Base-by-base conservation (phyloP, 2,113 vertebrate species). In the Tympanuchus pallidicinctus region DNA sequence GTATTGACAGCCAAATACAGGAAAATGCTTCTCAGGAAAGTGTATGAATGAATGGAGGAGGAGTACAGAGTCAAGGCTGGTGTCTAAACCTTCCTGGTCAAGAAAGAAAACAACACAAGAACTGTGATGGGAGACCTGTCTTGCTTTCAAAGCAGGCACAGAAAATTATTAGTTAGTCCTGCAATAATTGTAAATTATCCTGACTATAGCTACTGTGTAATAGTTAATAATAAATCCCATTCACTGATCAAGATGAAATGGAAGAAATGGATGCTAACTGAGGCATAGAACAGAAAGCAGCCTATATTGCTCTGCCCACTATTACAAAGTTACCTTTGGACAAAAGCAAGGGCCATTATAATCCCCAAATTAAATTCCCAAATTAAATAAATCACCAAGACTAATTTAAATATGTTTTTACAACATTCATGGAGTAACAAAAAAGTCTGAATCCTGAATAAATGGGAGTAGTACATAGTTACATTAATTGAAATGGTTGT, bases 121-220 rank as follows among this genome's bases (percentile, higher is more conserved):
- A 38, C 4, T 2, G 2, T 1, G 0, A 71, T 13, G 17, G 0
- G 1, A 89, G 65, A 72, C n/a, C 12, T 76, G 7, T 30, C 65
- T 73, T 59, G 42, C 42, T 86, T 5, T 75, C 52, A 78, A 88
- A 27, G 48, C 24, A 87, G 40, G 18, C 34, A 59, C 3, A 57
- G 43, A 75, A 90, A 88, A 86, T 52, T 36, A 85, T 43, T 79
- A 87, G 28, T 59, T 66, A 42, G 40, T 47, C 25, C 71, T 54
- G 47, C 61, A 74, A 32, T 52, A 92, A 86, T 12, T 66, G 13
- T 70, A 45, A 87, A 40, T 73, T 82, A 79, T 8, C 15, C 59
- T 65, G 36, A 82, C 45, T 73, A 10, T 16, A 82, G 50, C 61
- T 71, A 52, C 47, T 40, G 12, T 18, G 64, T 47, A 48, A 50